Evolutionary conservation across 2,888 invertebrate genomes (phyloP), one percentile per base, ranked within the genome.

Genomic region (Cremastobaeus sp.): DNA sequence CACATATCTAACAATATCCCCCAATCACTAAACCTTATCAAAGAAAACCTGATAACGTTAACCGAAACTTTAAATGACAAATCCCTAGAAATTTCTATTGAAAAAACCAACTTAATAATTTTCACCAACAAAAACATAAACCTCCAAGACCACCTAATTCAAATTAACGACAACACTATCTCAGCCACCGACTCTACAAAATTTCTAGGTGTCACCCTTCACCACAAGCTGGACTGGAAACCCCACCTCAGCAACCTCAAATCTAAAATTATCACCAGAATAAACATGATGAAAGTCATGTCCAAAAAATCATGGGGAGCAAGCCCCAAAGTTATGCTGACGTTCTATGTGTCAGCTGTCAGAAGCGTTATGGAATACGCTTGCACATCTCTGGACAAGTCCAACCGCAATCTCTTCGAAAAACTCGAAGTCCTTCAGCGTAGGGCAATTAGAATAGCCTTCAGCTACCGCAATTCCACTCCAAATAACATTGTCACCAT

Each of bases 401-500:
- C 1, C 4, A 50, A 50, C 14, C 0, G 1, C 2, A 4, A 17
- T 14, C 1, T 30, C 0, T 12, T 50, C 1, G 50, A 50, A 8
- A 48, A 48, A 48, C 4, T 43, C 6, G 25, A 43, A n/a, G 1
- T 12, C 9, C 2, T 43, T 11, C 43, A 21, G 8, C 11, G 35
- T 3, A 35, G 8, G 18, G 41, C 41, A 1, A 41, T 41, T 41
- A 17, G 41, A 18, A 5, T 41, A 8, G 41, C 41, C 5, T n/a
- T 41, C 3, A 14, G 35, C 11, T 35, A 35, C n/a, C 11, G 14
- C 5, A 35, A 35, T 12, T 35, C 35, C n/a, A 20, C 11, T 5
- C 20, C 54, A 1, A 54, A 54, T 30, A 54, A 54, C 39, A 54
- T 54, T 1, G 5, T 54, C n/a, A 25, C 18, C 1, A 11, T 11